A percentile compares a stretch with the other conserved stretches of the same genome.
phyloP scores from a whole-genome alignment of 2,113 vertebrate species.

The Pristiophorus japonicus region DNA sequence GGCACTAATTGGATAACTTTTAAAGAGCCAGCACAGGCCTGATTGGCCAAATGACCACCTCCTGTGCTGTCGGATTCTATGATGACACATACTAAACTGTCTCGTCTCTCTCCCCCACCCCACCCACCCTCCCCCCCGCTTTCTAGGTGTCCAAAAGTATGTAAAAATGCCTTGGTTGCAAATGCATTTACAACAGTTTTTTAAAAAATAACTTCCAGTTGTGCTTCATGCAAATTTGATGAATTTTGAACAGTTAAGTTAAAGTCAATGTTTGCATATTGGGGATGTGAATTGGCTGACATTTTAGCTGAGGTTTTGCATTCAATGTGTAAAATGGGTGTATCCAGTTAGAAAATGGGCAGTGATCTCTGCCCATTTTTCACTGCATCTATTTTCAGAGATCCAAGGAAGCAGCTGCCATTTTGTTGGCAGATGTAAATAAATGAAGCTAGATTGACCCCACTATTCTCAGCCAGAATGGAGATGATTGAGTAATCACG shows the following conservation, averaged over 20 bases:
- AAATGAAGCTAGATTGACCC: background rate
- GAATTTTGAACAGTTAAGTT: background rate
- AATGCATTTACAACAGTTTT: background rate
- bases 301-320: background rate
- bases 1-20: background rate
- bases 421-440: background rate
- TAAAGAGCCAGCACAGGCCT: background rate
- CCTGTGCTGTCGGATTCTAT: background rate
- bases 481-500: background rate
- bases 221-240: background rate
- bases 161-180: background rate
- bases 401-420: background rate
- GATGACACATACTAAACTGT: too few relatives aligned
- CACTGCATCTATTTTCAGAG: background rate
- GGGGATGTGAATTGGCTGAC: background rate
- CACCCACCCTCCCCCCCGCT: background rate
- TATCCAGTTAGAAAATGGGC: too few relatives aligned
- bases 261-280: background rate
- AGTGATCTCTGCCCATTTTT: background rate
- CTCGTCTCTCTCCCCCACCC: too few relatives aligned
- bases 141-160: background rate
- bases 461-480: background rate
- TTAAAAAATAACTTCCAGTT: background rate
- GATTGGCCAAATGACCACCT: background rate
- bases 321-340: background rate